Evolutionary conservation across 2,797 vertebrate genomes (phyloP), one percentile per base, ranked within the genome.

Genomic region (Rhynchotus rufescens): DNA sequence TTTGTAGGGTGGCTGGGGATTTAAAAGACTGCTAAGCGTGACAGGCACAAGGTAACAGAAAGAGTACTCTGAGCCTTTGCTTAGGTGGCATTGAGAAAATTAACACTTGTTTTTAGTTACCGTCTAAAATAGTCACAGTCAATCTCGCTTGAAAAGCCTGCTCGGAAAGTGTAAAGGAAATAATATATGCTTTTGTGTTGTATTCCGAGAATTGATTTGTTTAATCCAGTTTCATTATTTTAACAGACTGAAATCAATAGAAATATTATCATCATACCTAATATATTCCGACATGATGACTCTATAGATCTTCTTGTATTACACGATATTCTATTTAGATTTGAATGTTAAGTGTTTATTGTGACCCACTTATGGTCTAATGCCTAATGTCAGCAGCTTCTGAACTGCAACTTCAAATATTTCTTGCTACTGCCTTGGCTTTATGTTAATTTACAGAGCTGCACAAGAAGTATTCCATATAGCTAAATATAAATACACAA

Each of bases 211-310:
- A 96, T 92, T 94, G 90, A 96, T 95, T 95, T 91, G 69, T 92
- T 51, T 89, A 96, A 94, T 94, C 65, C 34, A 86, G 60, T 96
- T 97, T 94, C 94, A 95, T 96, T 96, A 88, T 93, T 96, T 94
- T 91, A 89, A 92, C 90, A 65, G 79, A 75, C 34, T 89, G 89
- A 95, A 96, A 96, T 96, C 89, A 71, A 92, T 92, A 90, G 78
- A 90, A 83, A 74, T 85, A 90, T 96, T 95, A 95, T 88, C 86
- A 95, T 94, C 75, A 92, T 92, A 77, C 34, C 73, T 95, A 97
- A 88, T 95, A 81, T 89, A 93, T 96, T 94, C 93, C 94, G 92
- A 90, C 81, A 88, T 96, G 89, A 87, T 90, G 67, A 38, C 49
- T 96, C 89, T 90, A 95, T 94, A 93, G 77, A 94, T 92, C 93